Conservation (phyloP, 2,888 invertebrate species). For the Stenolophus ochropezus region DNA sequence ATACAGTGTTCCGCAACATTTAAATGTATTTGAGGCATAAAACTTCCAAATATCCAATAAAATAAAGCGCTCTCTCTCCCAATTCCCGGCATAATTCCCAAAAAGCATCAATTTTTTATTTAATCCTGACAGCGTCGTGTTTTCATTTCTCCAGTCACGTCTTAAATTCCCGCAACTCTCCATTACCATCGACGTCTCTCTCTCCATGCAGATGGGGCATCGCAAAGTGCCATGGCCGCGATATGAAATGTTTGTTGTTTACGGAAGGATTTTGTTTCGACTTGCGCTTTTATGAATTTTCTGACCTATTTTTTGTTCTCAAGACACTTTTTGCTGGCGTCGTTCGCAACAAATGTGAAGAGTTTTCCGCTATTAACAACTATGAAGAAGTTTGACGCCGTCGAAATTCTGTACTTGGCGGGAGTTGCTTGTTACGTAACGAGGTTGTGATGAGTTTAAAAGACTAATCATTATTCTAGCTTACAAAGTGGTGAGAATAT, state of each 20-base stretch:
- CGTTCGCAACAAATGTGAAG: constrained; percentile 3
- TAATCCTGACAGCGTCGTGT: neutral
- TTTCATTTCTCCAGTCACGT: constrained; percentile 5
- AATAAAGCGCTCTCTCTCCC: neutral
- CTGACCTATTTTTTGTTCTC: constrained; percentile 39
- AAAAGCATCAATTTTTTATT: neutral
- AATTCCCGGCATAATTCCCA: neutral
- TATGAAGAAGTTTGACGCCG: constrained; percentile 8
- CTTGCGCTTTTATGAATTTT: constrained; percentile 46
- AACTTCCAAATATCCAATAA: neutral
- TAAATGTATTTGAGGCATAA: neutral
- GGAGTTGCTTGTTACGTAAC: neutral
- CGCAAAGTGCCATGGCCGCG: neutral
- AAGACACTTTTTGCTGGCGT: neutral
- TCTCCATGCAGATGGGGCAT: constrained; percentile 6
- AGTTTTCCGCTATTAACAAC: constrained; percentile 16
- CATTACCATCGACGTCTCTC: neutral
- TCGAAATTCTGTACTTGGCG: constrained; percentile 5
- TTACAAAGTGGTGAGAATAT: too few species aligned
- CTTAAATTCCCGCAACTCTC: constrained; percentile 2
- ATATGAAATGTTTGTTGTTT: constrained; percentile 43
- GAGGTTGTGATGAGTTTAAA: neutral
- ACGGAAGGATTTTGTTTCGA: constrained; percentile 38
- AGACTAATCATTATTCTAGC: neutral
- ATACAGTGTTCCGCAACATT: neutral